Base-by-base conservation (phyloP, 1,140 invertebrate species). In the Prorops nasuta region DNA sequence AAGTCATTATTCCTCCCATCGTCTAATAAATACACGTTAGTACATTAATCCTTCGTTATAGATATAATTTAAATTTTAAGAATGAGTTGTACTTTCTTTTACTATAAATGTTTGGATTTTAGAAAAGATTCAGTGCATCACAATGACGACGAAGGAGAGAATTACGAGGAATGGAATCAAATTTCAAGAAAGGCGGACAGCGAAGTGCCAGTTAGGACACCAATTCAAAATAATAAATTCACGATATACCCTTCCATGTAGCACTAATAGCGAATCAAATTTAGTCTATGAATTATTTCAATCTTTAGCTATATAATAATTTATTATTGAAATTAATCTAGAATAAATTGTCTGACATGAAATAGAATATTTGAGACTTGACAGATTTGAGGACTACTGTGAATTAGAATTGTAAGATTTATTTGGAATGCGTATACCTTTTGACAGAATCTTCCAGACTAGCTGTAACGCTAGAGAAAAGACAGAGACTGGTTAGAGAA, bases 1-100 rank as follows among this genome's bases (percentile, higher is more conserved):
- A 89, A 89, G 69, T 90, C 89, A 20, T 78, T 92, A 17, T 91
- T 91, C 63, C 78, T 83, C 49, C 74, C 80, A 7, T 79, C 82
- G 20, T 79, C 78, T 40, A 85, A 86, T 69, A 84, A 85, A 71
- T 88, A 88, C 63, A 78, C 81, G 82, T 86, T 78, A 78, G 78
- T 78, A 59, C 9, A 4, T n/a, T n/a, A n/a, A n/a, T n/a, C n/a
- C n/a, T n/a, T n/a, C n/a, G n/a, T n/a, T n/a, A n/a, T n/a, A n/a
- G 1, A 19, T 44, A 22, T 24, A 12, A 14, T 45, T 3, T 49
- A 18, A 36, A 18, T 38, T 24, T 32, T 32, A 21, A 18, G 18
- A 32, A 20, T 7, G 10, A 14, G 2, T 32, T n/a, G 3, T 40
- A 24, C 12, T 16, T 45, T 31, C 31, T 44, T 18, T 7, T 28